Percentiles rank a stretch among this genome's conserved stretches.
These are phyloP conservation scores for Tetragonula carbonaria DNA, from an alignment of 2,888 invertebrate genomes.

Conservation along the genomic window DNA sequence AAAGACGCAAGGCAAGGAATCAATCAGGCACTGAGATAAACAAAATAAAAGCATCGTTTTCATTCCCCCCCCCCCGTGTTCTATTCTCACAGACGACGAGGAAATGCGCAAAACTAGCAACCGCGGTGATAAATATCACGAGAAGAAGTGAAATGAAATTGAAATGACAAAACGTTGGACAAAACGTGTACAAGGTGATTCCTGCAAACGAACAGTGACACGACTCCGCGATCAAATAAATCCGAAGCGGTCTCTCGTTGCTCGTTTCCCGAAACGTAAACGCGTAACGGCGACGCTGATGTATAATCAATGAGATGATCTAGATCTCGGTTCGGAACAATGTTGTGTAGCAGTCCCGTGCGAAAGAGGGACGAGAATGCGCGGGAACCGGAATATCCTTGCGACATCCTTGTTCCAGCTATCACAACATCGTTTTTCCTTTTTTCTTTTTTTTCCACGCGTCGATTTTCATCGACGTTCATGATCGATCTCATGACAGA, in stretches of 20 bases:
- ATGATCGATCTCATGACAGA: background rate
- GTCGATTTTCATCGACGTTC: background rate
- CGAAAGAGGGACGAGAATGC: constrained; percentile 52
- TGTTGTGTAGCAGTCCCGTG: constrained; percentile 27
- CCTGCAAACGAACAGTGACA: background rate
- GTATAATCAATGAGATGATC: constrained; percentile 52
- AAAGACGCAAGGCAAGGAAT: no score
- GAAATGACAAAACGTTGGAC: no score
- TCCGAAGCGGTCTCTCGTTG: constrained; percentile 6
- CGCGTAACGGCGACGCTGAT: constrained; percentile 39
- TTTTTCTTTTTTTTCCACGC: background rate
- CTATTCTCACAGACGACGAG: no score
- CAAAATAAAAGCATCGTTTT: no score
- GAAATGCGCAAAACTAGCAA: no score
- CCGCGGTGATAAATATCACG: no score
- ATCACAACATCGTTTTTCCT: constrained; percentile 4
- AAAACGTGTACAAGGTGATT: background rate
- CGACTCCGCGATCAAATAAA: background rate
- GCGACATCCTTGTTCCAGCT: constrained; percentile 44
- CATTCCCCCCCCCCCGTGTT: no score
- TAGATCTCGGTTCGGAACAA: constrained; percentile 43
- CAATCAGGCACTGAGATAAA: no score
- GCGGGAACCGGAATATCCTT: constrained; percentile 50
- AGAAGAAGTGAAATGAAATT: no score
- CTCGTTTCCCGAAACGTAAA: constrained; percentile 17